Evolutionary conservation across 2,113 vertebrate species (phyloP).

Genomic region (Microtus ochrogaster): DNA sequence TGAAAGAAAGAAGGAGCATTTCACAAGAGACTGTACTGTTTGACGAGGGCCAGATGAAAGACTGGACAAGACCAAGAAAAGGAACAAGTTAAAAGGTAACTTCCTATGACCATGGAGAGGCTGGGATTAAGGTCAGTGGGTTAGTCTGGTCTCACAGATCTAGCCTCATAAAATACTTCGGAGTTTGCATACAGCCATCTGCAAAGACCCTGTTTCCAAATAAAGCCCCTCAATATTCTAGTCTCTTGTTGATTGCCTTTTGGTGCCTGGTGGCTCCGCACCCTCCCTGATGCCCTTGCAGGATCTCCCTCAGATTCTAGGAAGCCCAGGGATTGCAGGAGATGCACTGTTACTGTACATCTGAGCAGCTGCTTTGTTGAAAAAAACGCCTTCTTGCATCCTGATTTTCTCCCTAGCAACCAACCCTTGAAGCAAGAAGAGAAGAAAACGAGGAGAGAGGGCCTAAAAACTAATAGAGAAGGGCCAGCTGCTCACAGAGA

Average conservation of each 20-base stretch:
- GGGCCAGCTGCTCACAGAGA: neutral
- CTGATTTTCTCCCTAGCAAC: neutral
- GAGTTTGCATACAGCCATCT: neutral
- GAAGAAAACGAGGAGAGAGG: neutral
- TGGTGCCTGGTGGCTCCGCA: neutral
- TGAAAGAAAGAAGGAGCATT: neutral
- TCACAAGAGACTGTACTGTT: neutral
- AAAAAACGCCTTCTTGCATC: neutral
- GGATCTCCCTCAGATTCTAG: neutral
- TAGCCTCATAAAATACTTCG: neutral
- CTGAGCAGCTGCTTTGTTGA: neutral
- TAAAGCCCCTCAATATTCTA: neutral
- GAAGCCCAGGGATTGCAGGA: neutral
- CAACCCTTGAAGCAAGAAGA: neutral
- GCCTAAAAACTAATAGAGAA: neutral
- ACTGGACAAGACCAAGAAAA: neutral
- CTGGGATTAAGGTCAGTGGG: neutral
- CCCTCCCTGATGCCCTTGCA: neutral
- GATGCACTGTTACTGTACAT: no score
- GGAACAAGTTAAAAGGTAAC: neutral
- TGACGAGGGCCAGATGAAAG: constrained; percentile 24
- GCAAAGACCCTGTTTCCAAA: no score
- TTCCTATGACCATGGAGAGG: neutral
- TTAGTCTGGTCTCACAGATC: neutral
- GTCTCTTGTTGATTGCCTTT: neutral